These are phyloP conservation scores for Aphodius sticticus DNA, from an alignment of 2,888 invertebrate species.

Conservation along the genomic window DNA sequence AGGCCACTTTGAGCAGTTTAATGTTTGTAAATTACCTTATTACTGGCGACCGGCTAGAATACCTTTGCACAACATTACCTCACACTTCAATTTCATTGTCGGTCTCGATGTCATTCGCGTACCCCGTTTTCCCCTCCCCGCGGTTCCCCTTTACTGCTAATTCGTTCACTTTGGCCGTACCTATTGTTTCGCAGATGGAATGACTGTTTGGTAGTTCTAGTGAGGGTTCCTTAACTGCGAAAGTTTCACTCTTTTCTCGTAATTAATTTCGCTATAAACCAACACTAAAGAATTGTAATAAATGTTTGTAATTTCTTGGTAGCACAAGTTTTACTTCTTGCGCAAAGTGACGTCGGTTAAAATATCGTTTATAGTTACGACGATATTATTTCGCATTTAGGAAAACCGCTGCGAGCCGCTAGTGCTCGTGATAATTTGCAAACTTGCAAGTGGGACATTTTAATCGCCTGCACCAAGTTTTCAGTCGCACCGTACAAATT, in stretches of 20 bases:
- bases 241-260: not conserved
- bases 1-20: not conserved
- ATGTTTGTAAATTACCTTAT: conserved; percentile 4
- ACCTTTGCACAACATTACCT: conserved; percentile 4
- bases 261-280: too few relatives aligned
- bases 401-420: too few relatives aligned
- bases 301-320: too few relatives aligned
- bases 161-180: not conserved
- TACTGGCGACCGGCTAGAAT: not conserved
- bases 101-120: not conserved
- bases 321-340: too few relatives aligned
- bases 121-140: not conserved
- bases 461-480: too few relatives aligned
- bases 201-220: not conserved
- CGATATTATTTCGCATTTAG: too few relatives aligned
- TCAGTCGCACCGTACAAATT: too few relatives aligned
- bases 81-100: conserved; percentile 4
- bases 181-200: not conserved
- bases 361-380: too few relatives aligned
- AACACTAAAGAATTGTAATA: too few relatives aligned
- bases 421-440: too few relatives aligned
- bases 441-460: too few relatives aligned
- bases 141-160: not conserved
- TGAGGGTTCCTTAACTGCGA: not conserved
- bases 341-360: too few relatives aligned